Conservation (phyloP, 2,113 vertebrate species). For the Rattus norvegicus region DNA sequence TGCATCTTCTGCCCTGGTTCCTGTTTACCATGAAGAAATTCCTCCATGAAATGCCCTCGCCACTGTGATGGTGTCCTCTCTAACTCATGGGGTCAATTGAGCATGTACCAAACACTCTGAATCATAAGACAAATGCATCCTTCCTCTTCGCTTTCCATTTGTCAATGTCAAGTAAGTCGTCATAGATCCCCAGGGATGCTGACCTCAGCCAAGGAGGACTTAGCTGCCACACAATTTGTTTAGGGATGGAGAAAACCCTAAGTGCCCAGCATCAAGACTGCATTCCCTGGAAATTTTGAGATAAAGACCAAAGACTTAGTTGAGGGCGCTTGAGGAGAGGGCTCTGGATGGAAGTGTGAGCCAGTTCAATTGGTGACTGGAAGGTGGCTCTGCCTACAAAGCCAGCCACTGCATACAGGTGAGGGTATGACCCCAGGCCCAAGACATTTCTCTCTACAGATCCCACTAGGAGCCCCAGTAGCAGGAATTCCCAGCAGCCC, state of each 20-base stretch:
- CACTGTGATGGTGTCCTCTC: neutral
- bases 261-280: no score
- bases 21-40: no score
- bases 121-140: neutral
- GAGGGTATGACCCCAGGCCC: neutral
- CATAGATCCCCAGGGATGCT: neutral
- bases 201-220: neutral
- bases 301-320: neutral
- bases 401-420: neutral
- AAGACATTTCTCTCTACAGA: neutral
- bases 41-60: neutral
- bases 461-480: neutral
- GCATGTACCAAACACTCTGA: no score
- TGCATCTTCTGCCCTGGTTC: neutral
- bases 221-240: fast-evolving
- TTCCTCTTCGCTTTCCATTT: neutral
- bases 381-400: neutral
- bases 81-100: neutral
- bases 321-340: neutral
- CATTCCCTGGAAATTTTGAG: neutral
- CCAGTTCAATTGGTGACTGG: neutral
- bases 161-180: neutral
- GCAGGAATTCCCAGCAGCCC: neutral
- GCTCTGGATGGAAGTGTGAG: neutral
- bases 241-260: neutral